Conservation (phyloP, 2,797 vertebrate species). For the Chloroceryle inda region DNA sequence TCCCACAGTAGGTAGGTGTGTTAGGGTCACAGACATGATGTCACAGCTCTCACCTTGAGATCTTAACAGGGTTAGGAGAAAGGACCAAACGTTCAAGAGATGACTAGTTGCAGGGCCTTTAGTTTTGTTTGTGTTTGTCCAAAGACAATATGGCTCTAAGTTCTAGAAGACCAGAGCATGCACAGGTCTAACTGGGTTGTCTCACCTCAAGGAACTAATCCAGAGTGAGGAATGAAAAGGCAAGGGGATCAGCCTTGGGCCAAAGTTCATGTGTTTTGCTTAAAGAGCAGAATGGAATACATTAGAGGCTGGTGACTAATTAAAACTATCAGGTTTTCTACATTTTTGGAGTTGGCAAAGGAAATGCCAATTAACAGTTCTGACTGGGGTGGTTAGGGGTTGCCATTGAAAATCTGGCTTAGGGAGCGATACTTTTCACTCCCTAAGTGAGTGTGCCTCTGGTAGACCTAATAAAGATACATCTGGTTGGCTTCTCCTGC, state of each 20-base stretch:
- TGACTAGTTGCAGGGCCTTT: neutral
- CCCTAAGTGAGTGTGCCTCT: neutral
- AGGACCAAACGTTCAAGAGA: neutral
- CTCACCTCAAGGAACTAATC: neutral
- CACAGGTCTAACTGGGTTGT: neutral
- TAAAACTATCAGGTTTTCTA: neutral
- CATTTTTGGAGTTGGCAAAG: neutral
- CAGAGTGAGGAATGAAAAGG: neutral
- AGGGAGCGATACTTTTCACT: neutral
- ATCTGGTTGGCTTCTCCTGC: neutral
- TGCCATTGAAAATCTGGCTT: neutral
- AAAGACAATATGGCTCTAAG: neutral
- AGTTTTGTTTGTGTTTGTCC: neutral
- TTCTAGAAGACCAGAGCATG: neutral
- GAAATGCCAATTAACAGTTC: neutral
- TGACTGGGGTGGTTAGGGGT: neutral
- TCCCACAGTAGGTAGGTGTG: fast-evolving
- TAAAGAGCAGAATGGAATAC: neutral
- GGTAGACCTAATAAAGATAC: neutral
- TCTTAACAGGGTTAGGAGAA: neutral
- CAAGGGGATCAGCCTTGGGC: neutral
- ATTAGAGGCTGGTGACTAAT: neutral
- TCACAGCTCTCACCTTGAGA: neutral
- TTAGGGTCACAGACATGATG: neutral
- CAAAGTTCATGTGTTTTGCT: neutral